Evolutionary conservation across 2,797 vertebrate genomes (phyloP), one percentile per base, ranked within the genome.

Genomic region (Macrochelys suwanniensis): DNA sequence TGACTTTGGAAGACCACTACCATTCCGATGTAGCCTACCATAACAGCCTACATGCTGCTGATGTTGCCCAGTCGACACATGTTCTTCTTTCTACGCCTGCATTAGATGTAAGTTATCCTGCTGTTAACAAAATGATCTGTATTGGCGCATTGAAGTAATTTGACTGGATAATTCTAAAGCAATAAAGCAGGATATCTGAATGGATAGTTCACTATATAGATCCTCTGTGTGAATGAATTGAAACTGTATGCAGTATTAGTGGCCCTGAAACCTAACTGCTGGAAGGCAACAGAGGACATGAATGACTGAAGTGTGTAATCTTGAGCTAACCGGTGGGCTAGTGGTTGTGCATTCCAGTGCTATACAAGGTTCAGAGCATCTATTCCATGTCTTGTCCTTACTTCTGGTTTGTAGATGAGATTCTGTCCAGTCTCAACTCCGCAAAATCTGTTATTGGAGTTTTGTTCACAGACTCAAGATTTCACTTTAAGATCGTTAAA

Each of bases 1-100:
- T 99, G 99, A 99, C 99, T 23, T 98, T 99, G 87, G 99, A 99
- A 97, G 98, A 99, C 91, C 99, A 99, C 98, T 99, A 99, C 95
- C 99, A 99, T 92, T 98, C 99, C 0, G 99, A 99, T 0, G 99
- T 99, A 81, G 99, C 99, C 1, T 99, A 99, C 96, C 99, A 99
- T 98, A 99, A 99, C 98, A 99, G 99, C 97, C 99, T 99, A 33
- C 99, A 99, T 1, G 99, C 99, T 3, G 99, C 99, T 1, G 99
- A 99, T 9, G 99, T 99, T 1, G 99, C 99, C 85, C 99, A 99
- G 97, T 99, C 99, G 87, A 99, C 99, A 0, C 99, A 99, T 4
- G 99, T 99, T 91, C 99, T 99, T 93, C 99, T 99, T 89, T 99
- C 99, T 56, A 99, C 99, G 0, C 99, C 99, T 2, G 99, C 99